Base-by-base conservation (phyloP, 1,140 invertebrate species). In the Lepidurus arcticus region DNA sequence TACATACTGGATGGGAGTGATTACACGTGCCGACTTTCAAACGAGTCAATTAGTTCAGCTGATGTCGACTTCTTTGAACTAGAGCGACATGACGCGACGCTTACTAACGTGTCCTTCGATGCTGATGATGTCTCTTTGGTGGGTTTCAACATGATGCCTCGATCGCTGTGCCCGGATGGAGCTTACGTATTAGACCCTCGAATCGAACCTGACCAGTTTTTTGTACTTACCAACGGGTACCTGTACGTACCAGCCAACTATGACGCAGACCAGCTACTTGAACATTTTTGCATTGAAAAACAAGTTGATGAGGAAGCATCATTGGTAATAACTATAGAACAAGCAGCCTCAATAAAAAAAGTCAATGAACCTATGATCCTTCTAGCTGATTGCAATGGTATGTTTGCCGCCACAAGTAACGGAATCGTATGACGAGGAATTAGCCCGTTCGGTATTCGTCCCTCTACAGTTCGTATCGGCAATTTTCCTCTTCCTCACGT, bases 401-500 rank as follows among this genome's bases (percentile, higher is more conserved):
- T 76, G 76, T 47, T 76, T 76, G 44, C 76, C 76, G 8, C 44
- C 76, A n/a, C 76, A 76, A 24, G 6, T 13, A 13, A 45, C 45
- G 53, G 44, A 47, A 76, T 47, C 21, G 8, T 34, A 47, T 9
- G 44, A 47, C 26, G 7, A 44, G 6, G 3, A n/a, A 24, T 16
- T 53, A 7, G 42, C 65, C n/a, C 76, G 65, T 3, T 43, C 34
- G 8, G 65, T 76, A 21, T 76, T 13, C 74, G 26, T 42, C n/a
- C 42, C 16, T 75, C 16, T 78, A 34, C 24, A 92, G 82, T 83
- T 91, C 0, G 84, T 92, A 7, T 93, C 92, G 1, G 87, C 92
- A 16, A 90, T 90, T 0, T 93, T 92, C 80, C 86, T 92, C 42
- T 78, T 91, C 44, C 85, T 88, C 0, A 93, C 92, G 1, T 90